Percentiles rank a stretch among this genome's conserved stretches.
phyloP scores from a whole-genome alignment of 2,797 vertebrate genomes.

The Poeciliopsis paucimaculata region DNA sequence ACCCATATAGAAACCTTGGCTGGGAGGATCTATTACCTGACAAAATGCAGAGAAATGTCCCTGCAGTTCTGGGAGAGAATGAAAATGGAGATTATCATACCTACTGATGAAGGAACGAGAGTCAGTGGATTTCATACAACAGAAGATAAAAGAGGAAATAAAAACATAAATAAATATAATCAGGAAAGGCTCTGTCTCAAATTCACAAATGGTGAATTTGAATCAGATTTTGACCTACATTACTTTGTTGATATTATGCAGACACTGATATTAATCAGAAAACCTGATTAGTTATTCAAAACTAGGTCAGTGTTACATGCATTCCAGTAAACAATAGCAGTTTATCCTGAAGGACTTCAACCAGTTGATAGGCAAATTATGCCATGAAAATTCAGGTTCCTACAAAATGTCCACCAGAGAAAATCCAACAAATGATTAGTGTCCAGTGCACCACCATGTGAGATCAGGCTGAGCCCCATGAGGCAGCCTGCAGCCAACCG shows the following conservation, averaged over 20 bases:
- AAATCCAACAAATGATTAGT: neutral
- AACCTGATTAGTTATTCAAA: slow-evolving; percentile 3
- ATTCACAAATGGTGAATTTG: neutral
- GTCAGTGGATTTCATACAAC: neutral
- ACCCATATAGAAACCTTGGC: neutral
- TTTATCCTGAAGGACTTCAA: neutral
- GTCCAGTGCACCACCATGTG: neutral
- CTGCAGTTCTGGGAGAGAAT: neutral
- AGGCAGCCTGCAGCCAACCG: neutral
- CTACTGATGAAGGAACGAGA: neutral
- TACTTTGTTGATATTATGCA: neutral
- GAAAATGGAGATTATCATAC: neutral
- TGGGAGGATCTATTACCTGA: neutral
- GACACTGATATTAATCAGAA: too few relatives aligned
- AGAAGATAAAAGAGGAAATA: neutral
- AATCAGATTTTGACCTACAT: neutral
- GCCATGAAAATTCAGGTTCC: neutral
- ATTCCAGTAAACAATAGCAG: neutral
- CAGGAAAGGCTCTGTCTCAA: neutral
- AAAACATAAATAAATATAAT: neutral
- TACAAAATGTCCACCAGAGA: neutral
- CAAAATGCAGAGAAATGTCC: neutral
- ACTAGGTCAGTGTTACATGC: neutral
- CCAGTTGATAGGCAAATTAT: neutral
- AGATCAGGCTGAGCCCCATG: neutral